Conservation (phyloP, 1,140 invertebrate genomes). For the Radopholus similis region DNA sequence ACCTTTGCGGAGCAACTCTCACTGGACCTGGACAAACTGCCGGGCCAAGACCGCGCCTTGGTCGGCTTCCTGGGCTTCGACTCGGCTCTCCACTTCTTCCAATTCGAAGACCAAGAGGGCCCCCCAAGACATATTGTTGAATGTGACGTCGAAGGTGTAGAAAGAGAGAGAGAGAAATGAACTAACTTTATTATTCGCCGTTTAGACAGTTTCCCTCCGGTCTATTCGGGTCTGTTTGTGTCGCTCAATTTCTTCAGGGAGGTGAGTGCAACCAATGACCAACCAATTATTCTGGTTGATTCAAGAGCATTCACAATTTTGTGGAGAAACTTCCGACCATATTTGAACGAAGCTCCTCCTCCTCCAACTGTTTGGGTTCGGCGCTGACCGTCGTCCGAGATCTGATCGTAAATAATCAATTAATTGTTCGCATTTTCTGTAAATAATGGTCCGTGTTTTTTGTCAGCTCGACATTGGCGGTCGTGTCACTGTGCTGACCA, state of each 20-base stretch:
- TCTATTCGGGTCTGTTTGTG: slow-evolving; percentile 81
- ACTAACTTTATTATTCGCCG: slow-evolving; percentile 40
- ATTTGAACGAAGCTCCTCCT: slow-evolving; percentile 72
- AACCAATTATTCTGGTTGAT: background rate
- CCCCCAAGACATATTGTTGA: slow-evolving; percentile 87
- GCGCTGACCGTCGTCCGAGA: slow-evolving; percentile 87
- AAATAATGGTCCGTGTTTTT: slow-evolving; percentile 18
- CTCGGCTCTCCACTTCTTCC: slow-evolving; percentile 86
- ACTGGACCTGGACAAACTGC: slow-evolving; percentile 80
- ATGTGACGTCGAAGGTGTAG: slow-evolving; percentile 81
- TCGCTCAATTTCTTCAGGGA: slow-evolving; percentile 81
- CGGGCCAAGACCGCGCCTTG: slow-evolving; percentile 85
- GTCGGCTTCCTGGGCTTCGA: slow-evolving; percentile 91
- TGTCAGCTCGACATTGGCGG: slow-evolving; percentile 82
- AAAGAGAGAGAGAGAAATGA: slow-evolving; percentile 37
- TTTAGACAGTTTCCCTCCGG: slow-evolving; percentile 66
- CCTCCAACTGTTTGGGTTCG: slow-evolving; percentile 79
- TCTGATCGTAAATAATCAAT: slow-evolving; percentile 70
- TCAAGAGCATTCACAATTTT: slow-evolving; percentile 72
- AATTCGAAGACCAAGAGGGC: slow-evolving; percentile 77
- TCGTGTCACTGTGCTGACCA: slow-evolving; percentile 86
- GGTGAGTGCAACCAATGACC: slow-evolving; percentile 27
- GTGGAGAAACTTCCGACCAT: slow-evolving; percentile 75
- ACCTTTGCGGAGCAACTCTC: slow-evolving; percentile 76
- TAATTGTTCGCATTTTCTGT: background rate